A percentile compares a stretch with the other conserved stretches of the same genome.
Conservation (phyloP, 2,797 vertebrate genomes). For the Hippoglossus hippoglossus region DNA sequence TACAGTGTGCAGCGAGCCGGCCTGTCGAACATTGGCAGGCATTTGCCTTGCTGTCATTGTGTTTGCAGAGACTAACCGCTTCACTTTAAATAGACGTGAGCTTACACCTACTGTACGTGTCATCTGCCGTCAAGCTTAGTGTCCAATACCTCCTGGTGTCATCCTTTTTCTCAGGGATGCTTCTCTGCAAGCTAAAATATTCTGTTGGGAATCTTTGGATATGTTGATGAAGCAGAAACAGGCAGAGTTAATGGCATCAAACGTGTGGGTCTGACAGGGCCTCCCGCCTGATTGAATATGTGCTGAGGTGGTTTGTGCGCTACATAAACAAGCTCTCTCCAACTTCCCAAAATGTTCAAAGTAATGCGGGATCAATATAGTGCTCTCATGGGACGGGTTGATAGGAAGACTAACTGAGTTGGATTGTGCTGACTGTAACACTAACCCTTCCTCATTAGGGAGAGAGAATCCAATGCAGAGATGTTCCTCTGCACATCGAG, state of each 20-base stretch:
- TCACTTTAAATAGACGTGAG: constrained; percentile 41
- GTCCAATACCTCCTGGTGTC: neutral
- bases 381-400: neutral
- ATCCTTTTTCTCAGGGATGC: neutral
- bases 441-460: constrained; percentile 39
- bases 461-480: constrained; percentile 16
- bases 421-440: constrained; percentile 61
- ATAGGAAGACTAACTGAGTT: constrained; percentile 46
- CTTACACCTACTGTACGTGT: constrained; percentile 26
- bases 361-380: constrained; percentile 49
- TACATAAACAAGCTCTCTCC: constrained; percentile 23
- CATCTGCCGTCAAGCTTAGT: neutral
- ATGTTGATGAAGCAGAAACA: constrained; percentile 4
- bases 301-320: constrained; percentile 16
- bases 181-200: constrained; percentile 4
- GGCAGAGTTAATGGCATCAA: neutral
- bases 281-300: constrained; percentile 40
- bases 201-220: neutral
- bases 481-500: constrained; percentile 3
- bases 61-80: constrained; percentile 32
- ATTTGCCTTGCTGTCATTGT: constrained; percentile 2
- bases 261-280: neutral
- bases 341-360: constrained; percentile 15
- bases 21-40: constrained; percentile 2
- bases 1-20: neutral